These are phyloP conservation scores for Chitala chitala DNA, from an alignment of 2,113 vertebrate genomes.

Conservation along the genomic window DNA sequence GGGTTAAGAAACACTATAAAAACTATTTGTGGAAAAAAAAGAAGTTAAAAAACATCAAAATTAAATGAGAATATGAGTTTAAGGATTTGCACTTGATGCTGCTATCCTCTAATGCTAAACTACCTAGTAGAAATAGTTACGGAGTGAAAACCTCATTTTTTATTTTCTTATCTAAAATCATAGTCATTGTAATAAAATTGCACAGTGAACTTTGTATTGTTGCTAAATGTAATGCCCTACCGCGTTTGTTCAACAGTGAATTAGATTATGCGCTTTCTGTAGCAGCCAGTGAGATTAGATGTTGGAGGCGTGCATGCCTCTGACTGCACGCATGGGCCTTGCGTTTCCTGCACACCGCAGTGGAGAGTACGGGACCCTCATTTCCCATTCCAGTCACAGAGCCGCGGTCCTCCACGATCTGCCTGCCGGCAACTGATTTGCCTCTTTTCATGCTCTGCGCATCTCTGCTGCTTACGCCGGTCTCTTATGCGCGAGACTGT, in stretches of 20 bases:
- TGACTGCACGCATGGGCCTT: background rate
- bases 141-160: too few species aligned
- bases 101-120: too few species aligned
- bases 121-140: too few species aligned
- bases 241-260: background rate
- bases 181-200: too few species aligned
- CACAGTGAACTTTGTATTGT: background rate
- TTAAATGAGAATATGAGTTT: too few species aligned
- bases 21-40: too few species aligned
- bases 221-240: background rate
- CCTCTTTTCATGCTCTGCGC: conserved; percentile 63
- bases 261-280: background rate
- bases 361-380: conserved; percentile 52
- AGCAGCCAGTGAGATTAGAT: too few species aligned
- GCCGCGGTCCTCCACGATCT: conserved; percentile 55
- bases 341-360: conserved; percentile 33
- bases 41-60: too few species aligned
- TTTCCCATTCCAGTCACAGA: conserved; percentile 73
- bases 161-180: too few species aligned
- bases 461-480: conserved; percentile 48
- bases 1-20: too few species aligned
- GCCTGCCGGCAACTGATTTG: conserved; percentile 61
- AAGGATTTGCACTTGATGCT: too few species aligned
- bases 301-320: too few species aligned
- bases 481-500: conserved; percentile 61